These are phyloP conservation scores for Antheraea mylitta DNA, from an alignment of 1,140 invertebrate genomes.

Conservation along the genomic window DNA sequence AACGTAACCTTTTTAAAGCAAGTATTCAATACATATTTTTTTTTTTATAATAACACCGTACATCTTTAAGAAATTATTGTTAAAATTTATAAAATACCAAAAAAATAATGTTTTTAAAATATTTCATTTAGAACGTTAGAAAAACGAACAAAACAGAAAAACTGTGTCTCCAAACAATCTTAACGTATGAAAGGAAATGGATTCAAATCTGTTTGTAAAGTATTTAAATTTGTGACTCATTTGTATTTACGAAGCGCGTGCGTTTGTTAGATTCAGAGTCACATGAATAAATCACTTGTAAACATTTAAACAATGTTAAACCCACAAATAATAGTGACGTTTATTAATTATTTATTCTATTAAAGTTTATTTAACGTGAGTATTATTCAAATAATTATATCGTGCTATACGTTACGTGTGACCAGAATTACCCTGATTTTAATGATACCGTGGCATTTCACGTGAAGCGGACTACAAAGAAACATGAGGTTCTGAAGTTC, in stretches of 20 bases:
- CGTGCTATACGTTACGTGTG: background rate
- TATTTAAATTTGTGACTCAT: background rate
- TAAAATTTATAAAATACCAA: too few relatives aligned
- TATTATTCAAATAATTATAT: background rate
- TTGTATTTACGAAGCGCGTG: background rate
- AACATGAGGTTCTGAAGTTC: too few relatives aligned
- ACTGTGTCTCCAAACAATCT: background rate
- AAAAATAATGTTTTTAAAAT: too few relatives aligned
- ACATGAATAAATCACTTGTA: constrained; percentile 3
- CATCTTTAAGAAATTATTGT: too few relatives aligned
- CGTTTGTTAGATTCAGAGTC: background rate
- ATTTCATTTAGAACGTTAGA: background rate
- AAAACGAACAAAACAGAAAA: background rate
- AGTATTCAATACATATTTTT: too few relatives aligned
- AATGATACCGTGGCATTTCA: background rate
- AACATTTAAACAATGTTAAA: background rate
- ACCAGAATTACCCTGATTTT: background rate
- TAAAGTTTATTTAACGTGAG: background rate
- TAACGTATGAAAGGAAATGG: background rate
- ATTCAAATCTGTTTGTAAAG: constrained; percentile 3
- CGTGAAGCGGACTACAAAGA: too few relatives aligned
- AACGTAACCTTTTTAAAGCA: too few relatives aligned
- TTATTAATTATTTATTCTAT: constrained; percentile 1
- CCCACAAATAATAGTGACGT: background rate
- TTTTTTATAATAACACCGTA: too few relatives aligned